Conservation (phyloP, 2,888 invertebrate genomes). For the Aquatica leii region DNA sequence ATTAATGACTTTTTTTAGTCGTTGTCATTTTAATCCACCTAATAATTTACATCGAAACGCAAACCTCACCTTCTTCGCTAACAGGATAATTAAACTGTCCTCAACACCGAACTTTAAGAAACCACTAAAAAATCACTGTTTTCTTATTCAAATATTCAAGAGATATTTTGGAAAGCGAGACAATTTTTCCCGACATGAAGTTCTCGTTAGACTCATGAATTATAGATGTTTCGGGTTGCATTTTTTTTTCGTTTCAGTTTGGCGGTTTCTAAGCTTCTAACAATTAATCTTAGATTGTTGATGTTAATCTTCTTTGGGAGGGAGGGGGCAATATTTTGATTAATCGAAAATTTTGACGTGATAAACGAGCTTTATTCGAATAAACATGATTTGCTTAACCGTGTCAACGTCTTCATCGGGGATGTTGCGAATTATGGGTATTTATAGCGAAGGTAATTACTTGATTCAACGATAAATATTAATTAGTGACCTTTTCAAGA, state of each 20-base stretch:
- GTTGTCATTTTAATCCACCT: not conserved
- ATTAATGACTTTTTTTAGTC: slow-evolving; percentile 16
- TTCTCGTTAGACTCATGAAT: slow-evolving; percentile 34
- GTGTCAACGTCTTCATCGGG: slow-evolving; percentile 17
- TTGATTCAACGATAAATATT: slow-evolving; percentile 26
- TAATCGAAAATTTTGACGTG: slow-evolving; percentile 21
- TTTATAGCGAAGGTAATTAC: slow-evolving; percentile 25
- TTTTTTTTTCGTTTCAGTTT: no score
- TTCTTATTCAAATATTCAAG: slow-evolving; percentile 33
- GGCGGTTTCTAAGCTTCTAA: no score
- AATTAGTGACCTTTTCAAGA: slow-evolving; percentile 20
- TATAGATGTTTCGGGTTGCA: slow-evolving; percentile 9
- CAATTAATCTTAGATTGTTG: slow-evolving; percentile 7
- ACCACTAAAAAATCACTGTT: not conserved
- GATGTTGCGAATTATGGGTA: slow-evolving; percentile 27
- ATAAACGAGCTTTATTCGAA: slow-evolving; percentile 16
- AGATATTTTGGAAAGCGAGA: slow-evolving; percentile 34
- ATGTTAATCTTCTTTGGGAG: not conserved
- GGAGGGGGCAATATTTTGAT: slow-evolving; percentile 16
- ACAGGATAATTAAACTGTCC: no score
- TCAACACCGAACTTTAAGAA: not conserved
- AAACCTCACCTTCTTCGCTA: no score
- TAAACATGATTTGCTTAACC: slow-evolving; percentile 32
- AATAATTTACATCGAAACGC: no score
- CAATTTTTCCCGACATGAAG: slow-evolving; percentile 37